Evolutionary conservation across 2,797 vertebrate genomes (phyloP), one percentile per base, ranked within the genome.

Genomic region (Trachurus trachurus): DNA sequence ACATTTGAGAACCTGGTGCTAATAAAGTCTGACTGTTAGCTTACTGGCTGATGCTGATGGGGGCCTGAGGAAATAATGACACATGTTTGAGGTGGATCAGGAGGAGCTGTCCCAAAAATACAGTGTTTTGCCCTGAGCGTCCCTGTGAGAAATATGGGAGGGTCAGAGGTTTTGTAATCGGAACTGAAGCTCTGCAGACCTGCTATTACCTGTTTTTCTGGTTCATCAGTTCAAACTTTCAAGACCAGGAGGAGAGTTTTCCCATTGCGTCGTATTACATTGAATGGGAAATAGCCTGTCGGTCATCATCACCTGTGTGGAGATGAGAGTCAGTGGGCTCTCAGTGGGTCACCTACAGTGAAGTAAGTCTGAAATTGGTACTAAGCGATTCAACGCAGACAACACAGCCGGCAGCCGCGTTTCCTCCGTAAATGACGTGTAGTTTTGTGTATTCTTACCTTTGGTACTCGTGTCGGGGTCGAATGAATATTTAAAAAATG

Each of bases 171-270:
- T 40, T 49, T 71, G 61, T 70, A 66, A 88, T 12, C 42, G 58
- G 67, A 88, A 44, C 64, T 54, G 54, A 44, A 71, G n/a, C 62
- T 65, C 31, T 19, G 12, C 22, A 40, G 49, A 84, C 44, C 80
- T 81, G 80, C 52, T 26, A 3, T 9, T 70, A 90, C 89, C 84
- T 83, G 91, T 82, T 74, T 60, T 16, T 60, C 87, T 12, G 2
- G 78, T 71, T 83, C 3, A 57, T 26, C 12, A 9, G 29, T 13
- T 15, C 5, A 37, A 7, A 16, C n/a, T 6, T 1, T 6, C 1
- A 15, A 6, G 1, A 0, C 29, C 8, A 0, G 9, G 60, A 15
- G 0, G 0, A 37, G 6, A 10, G n/a, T 49, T 39, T n/a, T 0
- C 0, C 1, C 2, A 19, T 10, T 26, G 12, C 4, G 26, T 4